Evolutionary conservation across 2,888 invertebrate species (phyloP).

Genomic region (Agrochola litura): DNA sequence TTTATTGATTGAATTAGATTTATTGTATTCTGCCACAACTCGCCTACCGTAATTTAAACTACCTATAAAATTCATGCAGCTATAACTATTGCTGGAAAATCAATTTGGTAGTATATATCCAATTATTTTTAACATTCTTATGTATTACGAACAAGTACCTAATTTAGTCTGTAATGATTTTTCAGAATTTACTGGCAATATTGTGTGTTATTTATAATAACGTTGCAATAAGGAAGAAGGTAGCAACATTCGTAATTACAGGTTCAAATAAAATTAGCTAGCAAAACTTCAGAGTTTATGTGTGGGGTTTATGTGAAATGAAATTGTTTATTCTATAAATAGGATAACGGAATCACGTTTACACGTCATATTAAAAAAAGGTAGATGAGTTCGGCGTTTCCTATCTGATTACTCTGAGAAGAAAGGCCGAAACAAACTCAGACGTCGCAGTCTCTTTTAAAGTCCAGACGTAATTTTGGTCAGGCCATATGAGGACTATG

Average conservation of each 20-base stretch:
- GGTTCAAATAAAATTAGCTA: no score
- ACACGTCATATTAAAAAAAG: no score
- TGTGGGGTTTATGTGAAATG: no score
- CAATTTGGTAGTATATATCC: slow-evolving; percentile 34
- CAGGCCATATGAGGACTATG: no score
- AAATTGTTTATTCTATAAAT: no score
- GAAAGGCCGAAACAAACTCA: no score
- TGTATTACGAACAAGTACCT: not conserved
- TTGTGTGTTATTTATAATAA: not conserved
- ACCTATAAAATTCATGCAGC: not conserved
- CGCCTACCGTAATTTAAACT: not conserved
- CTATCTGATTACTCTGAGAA: no score
- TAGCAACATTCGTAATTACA: not conserved
- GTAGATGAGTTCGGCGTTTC: no score
- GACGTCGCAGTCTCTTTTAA: no score
- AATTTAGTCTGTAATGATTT: slow-evolving; percentile 3
- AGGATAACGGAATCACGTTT: no score
- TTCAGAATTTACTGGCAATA: not conserved
- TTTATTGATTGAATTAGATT: no score
- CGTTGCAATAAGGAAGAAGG: slow-evolving; percentile 8
- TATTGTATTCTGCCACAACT: not conserved
- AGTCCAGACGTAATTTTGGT: no score
- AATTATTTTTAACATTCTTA: slow-evolving; percentile 28
- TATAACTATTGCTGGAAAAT: slow-evolving; percentile 36
- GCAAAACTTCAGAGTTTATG: not conserved